A percentile compares a stretch with the other conserved stretches of the same genome.
Evolutionary conservation across 2,888 invertebrate genomes (phyloP).

Genomic region (Drosophila greeni): DNA sequence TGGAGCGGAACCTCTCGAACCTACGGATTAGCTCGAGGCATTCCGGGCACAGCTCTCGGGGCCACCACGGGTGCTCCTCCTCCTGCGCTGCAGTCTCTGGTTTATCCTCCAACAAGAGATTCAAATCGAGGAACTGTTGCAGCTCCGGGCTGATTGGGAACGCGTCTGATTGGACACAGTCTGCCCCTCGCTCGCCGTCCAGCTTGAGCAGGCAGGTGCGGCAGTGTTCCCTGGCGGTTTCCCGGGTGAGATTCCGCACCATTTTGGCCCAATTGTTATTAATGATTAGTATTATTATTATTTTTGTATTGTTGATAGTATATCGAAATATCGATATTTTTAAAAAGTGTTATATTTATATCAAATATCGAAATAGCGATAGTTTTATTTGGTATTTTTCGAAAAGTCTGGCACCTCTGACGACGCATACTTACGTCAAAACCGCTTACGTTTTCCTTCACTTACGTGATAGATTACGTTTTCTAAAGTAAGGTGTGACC

Average conservation of each 20-base stretch:
- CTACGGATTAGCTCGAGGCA: conserved; percentile 56
- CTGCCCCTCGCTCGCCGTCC: conserved; percentile 2
- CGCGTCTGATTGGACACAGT: background rate
- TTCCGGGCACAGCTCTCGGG: conserved; percentile 54
- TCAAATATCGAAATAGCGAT: no score
- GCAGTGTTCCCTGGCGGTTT: conserved; percentile 59
- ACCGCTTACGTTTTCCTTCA: no score
- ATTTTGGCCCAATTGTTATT: background rate
- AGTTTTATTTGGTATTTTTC: no score
- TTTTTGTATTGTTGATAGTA: no score
- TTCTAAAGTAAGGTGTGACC: no score
- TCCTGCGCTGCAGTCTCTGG: conserved; percentile 10
- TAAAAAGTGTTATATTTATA: no score
- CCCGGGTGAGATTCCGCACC: conserved; percentile 50
- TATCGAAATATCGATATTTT: no score
- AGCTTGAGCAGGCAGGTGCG: conserved; percentile 67
- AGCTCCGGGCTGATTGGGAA: conserved; percentile 43
- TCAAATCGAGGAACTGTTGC: conserved; percentile 45
- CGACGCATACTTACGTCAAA: no score
- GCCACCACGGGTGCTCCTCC: conserved; percentile 32
- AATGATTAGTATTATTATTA: no score
- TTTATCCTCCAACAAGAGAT: conserved; percentile 25
- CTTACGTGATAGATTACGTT: no score
- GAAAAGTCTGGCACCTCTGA: no score
- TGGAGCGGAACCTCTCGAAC: conserved; percentile 58